Base-by-base conservation (phyloP, 2,888 invertebrate species). In the Trichopoda pennipes region DNA sequence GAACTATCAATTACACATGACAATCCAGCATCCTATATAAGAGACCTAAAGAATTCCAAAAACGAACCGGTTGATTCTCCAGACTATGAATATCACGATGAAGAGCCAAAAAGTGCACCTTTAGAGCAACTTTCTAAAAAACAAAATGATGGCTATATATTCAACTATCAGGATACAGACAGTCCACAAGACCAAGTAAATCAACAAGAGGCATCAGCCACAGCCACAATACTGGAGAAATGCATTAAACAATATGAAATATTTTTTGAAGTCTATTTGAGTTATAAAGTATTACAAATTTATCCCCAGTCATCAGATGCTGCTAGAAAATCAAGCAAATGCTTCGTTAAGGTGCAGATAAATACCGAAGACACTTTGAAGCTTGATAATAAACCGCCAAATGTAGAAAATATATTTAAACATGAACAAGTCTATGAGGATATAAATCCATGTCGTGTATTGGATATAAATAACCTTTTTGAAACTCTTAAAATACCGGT, bases 181-280 rank as follows among this genome's bases (percentile, higher is more conserved):
- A 84, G 51, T 32, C 84, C 84, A 9, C 86, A 89, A 55, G 90
- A 92, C 91, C 66, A 74, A 42, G 44, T 68, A 1, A 61, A 72
- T 19, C 75, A 82, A 38, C 42, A 74, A 17, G 55, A 76, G 51
- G 51, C 66, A 19, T 75, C 66, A 14, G 79, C 72, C 0, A 82
- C 82, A 44, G 66, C 79, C 74, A 91, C 93, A 8, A 92, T 93
- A 87, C 85, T 93, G 35, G 93, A 93, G 86, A 93, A 93, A 85
- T 93, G 93, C 86, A 90, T 93, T 42, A 90, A 92, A 60, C 92
- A 93, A 81, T 94, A 93, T 79, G 93, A 94, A 87, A 89, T 91
- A 35, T 93, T 93, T 86, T 93, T 92, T 70, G 91, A 91, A 80
- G 88, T 91, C 1, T 91, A 90, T 60, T 56, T 88, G 77, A 79